Base-by-base conservation (phyloP, 2,888 invertebrate species). In the Campoplex nolae region DNA sequence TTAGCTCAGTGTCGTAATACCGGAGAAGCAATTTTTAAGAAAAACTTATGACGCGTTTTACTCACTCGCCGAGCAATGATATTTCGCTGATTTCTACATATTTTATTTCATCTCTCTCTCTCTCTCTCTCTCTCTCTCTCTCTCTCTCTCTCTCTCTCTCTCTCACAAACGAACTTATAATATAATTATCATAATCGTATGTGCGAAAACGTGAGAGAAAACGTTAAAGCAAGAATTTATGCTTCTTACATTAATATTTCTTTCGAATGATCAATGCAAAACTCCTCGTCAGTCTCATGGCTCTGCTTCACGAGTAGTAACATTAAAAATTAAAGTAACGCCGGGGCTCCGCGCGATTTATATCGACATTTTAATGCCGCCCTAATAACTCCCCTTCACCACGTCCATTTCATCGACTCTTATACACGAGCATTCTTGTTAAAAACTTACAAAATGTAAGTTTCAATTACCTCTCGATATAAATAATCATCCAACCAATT, bases 341-440 rank as follows among this genome's bases (percentile, higher is more conserved):
- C 51, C 18, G 51, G 51, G 18, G 51, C 51, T 51, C 3, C 6
- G 18, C 51, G 18, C 51, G 51, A 62, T 62, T 62, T 62, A 62
- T 62, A 32, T 62, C 62, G 62, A 62, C 32, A 32, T 62, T 62
- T 62, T 32, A 62, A 32, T 62, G 62, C 32, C 32, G 62, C 62
- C 62, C 62, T 32, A 62, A 62, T 62, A 62, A 62, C 32, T 62
- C 62, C 62, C 62, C 62, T 62, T 62, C 62, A 62, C 62, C 62
- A 62, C 32, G 32, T 16, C 28, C 32, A 16, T 62, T 62, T 62
- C 16, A 62, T 62, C 32, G 62, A 62, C 62, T 16, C 28, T 62
- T 0, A 32, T 13, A 32, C 32, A 62, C 16, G 13, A 62, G 32
- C 13, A 62, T 32, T 62, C 16, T 62, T 62, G 32, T 32, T 23